Conservation (phyloP, 2,797 vertebrate species). For the Morelia viridis region DNA sequence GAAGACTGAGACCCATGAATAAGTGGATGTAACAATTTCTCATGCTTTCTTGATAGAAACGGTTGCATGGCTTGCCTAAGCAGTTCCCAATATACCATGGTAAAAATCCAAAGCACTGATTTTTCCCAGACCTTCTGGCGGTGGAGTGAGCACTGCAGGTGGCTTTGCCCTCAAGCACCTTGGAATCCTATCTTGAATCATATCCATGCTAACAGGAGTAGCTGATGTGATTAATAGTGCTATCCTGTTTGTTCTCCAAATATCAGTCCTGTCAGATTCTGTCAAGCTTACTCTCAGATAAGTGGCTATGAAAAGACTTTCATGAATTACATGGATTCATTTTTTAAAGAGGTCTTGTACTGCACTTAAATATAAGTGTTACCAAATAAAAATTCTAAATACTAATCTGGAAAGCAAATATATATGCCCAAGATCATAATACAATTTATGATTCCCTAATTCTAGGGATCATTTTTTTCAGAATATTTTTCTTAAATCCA, state of each 20-base stretch:
- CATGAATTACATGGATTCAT: too few species aligned
- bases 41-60: not conserved
- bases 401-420: not conserved
- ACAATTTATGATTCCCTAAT: too few species aligned
- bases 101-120: not conserved
- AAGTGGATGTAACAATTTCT: not conserved
- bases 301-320: not conserved
- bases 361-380: not conserved
- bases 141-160: too few species aligned
- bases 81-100: not conserved
- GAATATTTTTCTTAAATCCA: not conserved
- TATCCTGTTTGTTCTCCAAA: not conserved
- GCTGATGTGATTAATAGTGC: not conserved
- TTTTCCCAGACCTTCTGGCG: not conserved
- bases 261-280: not conserved
- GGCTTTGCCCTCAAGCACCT: not conserved
- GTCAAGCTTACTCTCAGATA: not conserved
- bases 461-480: not conserved
- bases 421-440: not conserved
- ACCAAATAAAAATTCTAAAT: not conserved
- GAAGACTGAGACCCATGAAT: not conserved
- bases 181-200: not conserved
- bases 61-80: too few species aligned
- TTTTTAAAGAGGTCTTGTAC: not conserved
- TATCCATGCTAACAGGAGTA: not conserved